phyloP scores from a whole-genome alignment of 2,888 invertebrate genomes.

The Vesta saturnalis region DNA sequence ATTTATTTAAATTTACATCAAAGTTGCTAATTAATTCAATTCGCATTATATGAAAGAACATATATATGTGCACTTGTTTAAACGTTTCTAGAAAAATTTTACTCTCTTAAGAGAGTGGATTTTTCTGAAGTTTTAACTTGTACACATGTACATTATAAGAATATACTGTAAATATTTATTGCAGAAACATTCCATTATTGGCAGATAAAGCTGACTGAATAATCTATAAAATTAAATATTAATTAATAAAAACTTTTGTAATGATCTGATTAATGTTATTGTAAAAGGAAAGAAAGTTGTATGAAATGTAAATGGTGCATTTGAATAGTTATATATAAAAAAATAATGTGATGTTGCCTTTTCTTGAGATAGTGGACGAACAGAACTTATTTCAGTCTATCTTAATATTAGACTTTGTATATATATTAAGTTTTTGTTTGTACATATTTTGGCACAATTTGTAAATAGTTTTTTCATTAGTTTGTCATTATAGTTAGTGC shows the following conservation, averaged over 20 bases:
- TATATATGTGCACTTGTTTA: no score
- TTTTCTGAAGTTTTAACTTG: not conserved
- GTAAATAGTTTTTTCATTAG: not conserved
- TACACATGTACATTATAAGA: not conserved
- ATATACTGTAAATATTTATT: slow-evolving; percentile 13
- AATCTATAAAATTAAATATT: slow-evolving; percentile 20
- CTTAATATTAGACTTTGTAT: not conserved
- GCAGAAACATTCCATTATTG: slow-evolving; percentile 27
- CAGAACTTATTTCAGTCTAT: not conserved
- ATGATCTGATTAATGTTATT: slow-evolving; percentile 25
- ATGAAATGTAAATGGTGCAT: not conserved
- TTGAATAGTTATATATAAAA: not conserved
- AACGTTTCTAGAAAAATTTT: no score
- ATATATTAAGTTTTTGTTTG: not conserved
- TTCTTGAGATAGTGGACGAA: not conserved
- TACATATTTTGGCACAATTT: not conserved
- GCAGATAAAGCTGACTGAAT: slow-evolving; percentile 33
- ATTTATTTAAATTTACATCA: no score
- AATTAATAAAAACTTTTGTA: not conserved
- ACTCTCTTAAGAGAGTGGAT: no score
- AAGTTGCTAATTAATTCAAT: no score
- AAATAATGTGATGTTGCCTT: not conserved
- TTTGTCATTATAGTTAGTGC: not conserved
- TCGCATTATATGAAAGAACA: no score
- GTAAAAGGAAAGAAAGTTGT: not conserved